Base-by-base conservation (phyloP, 2,797 vertebrate genomes). In the Chaunax sp. region DNA sequence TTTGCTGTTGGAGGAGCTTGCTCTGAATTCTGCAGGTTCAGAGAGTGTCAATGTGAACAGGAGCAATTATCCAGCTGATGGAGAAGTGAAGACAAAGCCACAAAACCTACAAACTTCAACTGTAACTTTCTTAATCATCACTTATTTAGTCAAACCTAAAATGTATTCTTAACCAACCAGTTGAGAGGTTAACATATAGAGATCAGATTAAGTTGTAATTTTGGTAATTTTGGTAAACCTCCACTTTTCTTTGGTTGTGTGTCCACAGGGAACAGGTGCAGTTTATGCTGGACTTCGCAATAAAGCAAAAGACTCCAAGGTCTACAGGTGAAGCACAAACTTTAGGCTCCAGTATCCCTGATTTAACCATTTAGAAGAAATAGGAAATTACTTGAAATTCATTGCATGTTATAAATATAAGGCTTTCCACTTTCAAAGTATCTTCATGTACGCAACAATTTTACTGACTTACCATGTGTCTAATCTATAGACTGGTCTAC, bases 1-100 rank as follows among this genome's bases (percentile, higher is more conserved):
- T 81, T 62, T 85, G 61, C 83, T 94, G 58, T 62, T 94, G 57
- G 87, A 91, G 58, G 91, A 94, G 74, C 61, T 94, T 66, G 89
- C 87, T 11, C 6, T 82, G 26, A 82, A 46, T 62, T 13, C 88
- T 28, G 28, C 41, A 14, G 44, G 44, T 30, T 64, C 73, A 44
- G 33, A 66, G 41, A 23, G 8, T 2, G 41, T 38, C 22, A 11
- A 33, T 33, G 75, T 23, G 47, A 72, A 49, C 52, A 67, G 20
- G 23, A 59, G 23, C 30, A 64, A 13, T 5, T 41, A 64, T 49
- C 2, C 57, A 69, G 11, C 62, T 19, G 33, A 25, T 53, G 43
- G 14, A 46, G 58, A 89, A 82, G 92, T 92, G 59, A 83, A 38
- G 19, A 65, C 18, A 71, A 52, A 59, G 38, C 13, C 18, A 45